Evolutionary conservation across 2,888 invertebrate species (phyloP), one percentile per base, ranked within the genome.

Genomic region (Teinopalpus imperialis): DNA sequence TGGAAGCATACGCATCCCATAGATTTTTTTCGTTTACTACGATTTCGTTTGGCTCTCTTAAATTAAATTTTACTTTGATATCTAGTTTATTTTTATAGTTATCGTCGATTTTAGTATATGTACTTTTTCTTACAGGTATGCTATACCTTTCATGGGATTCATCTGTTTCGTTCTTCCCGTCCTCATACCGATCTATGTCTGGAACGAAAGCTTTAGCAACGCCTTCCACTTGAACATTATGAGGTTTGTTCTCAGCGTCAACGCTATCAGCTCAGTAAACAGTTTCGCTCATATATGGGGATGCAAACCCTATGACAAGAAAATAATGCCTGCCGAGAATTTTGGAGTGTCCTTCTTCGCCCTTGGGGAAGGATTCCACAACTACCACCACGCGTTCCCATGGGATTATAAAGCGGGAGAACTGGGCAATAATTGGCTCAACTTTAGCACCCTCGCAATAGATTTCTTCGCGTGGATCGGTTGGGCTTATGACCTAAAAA

Each of bases 191-290:
- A 83, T 90, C 50, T 90, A 85, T 53, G 75, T 78, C 44, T 93
- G 93, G 92, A 88, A 82, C 1, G 94, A 94, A 65, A 79, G 60
- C 1, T 72, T 79, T 39, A 58, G 21, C 21, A 74, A 67, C 53
- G 69, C 87, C 1, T 89, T 80, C 79, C 80, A 82, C 45, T 59
- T 83, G 2, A 68, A 65, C 2, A 80, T 90, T 37, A 62, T 92
- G 4, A 83, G 93, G 23, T 93, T 92, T 63, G 70, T 81, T 6
- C 54, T 88, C 36, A 87, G 85, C 3, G 81, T 93, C 8, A 91
- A 94, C 63, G 76, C 82, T 48, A 92, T 92, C 0, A 93, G 92
- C 89, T 70, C 91, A n/a, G 91, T 93, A 1, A 93, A 93, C 74
- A 92, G 91, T 53, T 90, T 87, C 1, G 92, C 93, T 7, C 93